phyloP scores from a whole-genome alignment of 2,888 invertebrate genomes.

The Xestia rhomboidea region DNA sequence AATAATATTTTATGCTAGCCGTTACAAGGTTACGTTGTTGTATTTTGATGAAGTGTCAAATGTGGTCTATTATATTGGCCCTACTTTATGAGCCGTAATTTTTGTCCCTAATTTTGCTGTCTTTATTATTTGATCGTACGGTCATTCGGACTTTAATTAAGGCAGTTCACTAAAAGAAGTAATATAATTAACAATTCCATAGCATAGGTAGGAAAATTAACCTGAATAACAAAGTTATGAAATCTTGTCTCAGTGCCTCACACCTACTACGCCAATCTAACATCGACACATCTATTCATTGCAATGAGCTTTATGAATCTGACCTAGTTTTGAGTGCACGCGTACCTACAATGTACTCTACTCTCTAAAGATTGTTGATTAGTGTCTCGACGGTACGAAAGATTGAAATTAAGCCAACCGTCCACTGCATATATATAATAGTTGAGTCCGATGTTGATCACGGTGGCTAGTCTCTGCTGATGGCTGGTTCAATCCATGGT shows the following conservation, averaged over 20 bases:
- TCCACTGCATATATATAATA: neutral
- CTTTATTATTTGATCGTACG: neutral
- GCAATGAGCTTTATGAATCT: slow-evolving; percentile 66
- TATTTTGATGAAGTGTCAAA: no score
- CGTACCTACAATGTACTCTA: slow-evolving; percentile 20
- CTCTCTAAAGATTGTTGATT: slow-evolving; percentile 39
- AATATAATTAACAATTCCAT: neutral
- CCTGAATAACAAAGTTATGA: neutral
- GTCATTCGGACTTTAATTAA: neutral
- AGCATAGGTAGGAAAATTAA: neutral
- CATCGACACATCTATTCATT: slow-evolving; percentile 48
- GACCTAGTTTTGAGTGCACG: slow-evolving; percentile 61
- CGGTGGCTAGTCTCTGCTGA: neutral
- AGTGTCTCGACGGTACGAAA: neutral
- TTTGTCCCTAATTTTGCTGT: no score
- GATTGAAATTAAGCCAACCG: slow-evolving; percentile 9
- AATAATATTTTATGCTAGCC: no score
- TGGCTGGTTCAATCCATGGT: no score
- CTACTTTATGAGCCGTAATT: no score
- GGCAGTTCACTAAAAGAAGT: neutral
- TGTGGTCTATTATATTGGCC: no score
- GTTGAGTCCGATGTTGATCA: neutral
- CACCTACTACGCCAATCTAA: neutral
- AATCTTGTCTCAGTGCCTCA: slow-evolving; percentile 6
- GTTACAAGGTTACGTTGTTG: no score